Evolutionary conservation across 2,113 vertebrate genomes (phyloP), one percentile per base, ranked within the genome.

Genomic region (Serilophus lunatus): DNA sequence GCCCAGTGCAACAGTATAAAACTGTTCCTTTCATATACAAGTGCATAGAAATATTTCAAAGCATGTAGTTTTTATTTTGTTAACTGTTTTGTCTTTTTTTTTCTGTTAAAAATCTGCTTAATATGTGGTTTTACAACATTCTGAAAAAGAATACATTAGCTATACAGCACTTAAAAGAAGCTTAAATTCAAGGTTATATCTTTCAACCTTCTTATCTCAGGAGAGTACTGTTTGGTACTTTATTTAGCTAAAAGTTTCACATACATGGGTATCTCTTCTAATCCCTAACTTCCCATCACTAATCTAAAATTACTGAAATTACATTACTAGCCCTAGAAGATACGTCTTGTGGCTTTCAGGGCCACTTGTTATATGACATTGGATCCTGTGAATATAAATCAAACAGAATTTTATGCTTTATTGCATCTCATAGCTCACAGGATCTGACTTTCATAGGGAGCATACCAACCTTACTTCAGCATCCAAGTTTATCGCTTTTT

Each of bases 391-490:
- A 92, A 94, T 78, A 88, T 60, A 74, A 88, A 78, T 94, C 88
- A 68, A 88, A 70, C 15, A 64, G 56, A 90, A 81, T 81, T 93
- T 94, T 93, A 71, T 96, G 79, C 57, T 94, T 95, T 92, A 71
- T 93, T 81, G 60, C 75, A 64, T 86, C 82, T 84, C 60, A 81
- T 94, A 83, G 64, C 72, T 92, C 60, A 75, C 54, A 92, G 93
- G 31, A 93, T 60, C 80, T 88, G 79, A 74, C 72, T 81, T 71
- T 75, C 71, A 60, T 51, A 56, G 60, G 80, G 69, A 83, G 59
- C 23, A 83, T 90, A 78, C 33, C 54, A 96, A 54, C 31, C 22
- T 31, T 80, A 81, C 15, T 81, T 88, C 79, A 94, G 28, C 38
- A 83, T 90, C 54, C 76, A 75, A 64, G 18, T 78, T 86, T 84